phyloP scores from a whole-genome alignment of 2,113 vertebrate genomes.

The Eulacestoma nigropectus region DNA sequence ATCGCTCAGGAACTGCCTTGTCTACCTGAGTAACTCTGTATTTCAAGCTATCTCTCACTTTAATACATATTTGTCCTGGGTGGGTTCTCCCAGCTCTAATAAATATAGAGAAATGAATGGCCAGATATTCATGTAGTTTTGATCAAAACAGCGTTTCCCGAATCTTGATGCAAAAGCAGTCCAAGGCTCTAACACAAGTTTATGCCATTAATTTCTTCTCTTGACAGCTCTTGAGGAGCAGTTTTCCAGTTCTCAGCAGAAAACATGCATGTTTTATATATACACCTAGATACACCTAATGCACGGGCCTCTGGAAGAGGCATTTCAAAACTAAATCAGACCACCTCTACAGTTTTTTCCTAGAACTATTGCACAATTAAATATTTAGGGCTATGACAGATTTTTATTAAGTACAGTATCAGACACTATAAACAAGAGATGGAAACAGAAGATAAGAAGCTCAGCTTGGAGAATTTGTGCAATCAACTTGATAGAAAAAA shows the following conservation, averaged over 20 bases:
- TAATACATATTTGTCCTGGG: background rate
- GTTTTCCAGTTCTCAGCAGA: background rate
- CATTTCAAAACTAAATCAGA: background rate
- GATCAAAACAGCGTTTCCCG: background rate
- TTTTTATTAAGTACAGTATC: background rate
- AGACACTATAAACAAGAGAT: constrained; percentile 11
- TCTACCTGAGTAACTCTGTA: background rate
- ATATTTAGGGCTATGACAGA: background rate
- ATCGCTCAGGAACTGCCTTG: background rate
- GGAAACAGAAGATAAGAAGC: background rate
- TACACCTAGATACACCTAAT: background rate
- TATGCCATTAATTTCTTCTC: background rate
- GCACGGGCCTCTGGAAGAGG: background rate
- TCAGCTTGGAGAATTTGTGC: background rate
- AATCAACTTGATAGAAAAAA: background rate
- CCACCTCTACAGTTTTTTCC: background rate
- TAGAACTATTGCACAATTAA: background rate
- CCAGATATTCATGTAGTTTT: background rate
- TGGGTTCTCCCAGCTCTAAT: background rate
- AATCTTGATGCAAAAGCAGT: background rate
- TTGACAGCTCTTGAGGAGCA: background rate
- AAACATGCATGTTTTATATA: background rate
- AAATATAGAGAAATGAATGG: background rate
- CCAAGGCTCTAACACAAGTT: background rate
- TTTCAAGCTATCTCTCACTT: background rate